Percentiles rank a stretch among this genome's conserved stretches.
phyloP scores from a whole-genome alignment of 2,797 vertebrate genomes.

The Calcarius lapponicus region DNA sequence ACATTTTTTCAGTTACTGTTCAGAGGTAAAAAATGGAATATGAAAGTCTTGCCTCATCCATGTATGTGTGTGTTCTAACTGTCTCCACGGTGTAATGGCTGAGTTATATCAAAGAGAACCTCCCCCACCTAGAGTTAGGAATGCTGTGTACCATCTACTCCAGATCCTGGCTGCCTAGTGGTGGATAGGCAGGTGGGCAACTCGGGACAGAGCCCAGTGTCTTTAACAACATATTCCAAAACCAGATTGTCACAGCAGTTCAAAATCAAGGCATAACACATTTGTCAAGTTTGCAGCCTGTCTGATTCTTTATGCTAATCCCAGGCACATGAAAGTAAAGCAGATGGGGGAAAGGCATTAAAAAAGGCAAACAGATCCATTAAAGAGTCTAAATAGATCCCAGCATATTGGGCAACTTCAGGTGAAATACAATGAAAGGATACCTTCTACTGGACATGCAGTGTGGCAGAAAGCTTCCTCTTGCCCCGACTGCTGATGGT shows the following conservation, averaged over 20 bases:
- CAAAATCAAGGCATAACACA: conserved; percentile 58
- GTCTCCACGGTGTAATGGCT: background rate
- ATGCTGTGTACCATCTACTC: background rate
- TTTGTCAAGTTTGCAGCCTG: conserved; percentile 75
- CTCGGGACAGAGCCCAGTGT: conserved; percentile 8
- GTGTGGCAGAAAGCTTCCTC: background rate
- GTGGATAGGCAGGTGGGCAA: conserved; percentile 19
- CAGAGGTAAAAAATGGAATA: background rate
- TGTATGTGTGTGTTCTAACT: background rate
- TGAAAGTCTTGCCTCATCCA: background rate
- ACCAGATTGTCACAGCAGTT: conserved; percentile 47
- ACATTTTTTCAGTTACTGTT: background rate
- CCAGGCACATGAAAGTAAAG: conserved; percentile 70
- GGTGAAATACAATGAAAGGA: background rate
- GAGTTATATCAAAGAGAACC: conserved; percentile 25
- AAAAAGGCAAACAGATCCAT: conserved; percentile 49
- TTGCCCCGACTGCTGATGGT: background rate
- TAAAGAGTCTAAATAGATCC: conserved; percentile 58
- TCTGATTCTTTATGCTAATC: conserved; percentile 79
- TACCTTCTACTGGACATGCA: background rate
- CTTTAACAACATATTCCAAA: conserved; percentile 21
- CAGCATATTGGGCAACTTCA: conserved; percentile 53
- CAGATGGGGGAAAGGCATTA: conserved; percentile 74
- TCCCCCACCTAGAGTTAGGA: background rate
- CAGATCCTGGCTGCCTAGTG: background rate